phyloP scores from a whole-genome alignment of 2,113 vertebrate genomes.

The Boulengerochromis microlepis region DNA sequence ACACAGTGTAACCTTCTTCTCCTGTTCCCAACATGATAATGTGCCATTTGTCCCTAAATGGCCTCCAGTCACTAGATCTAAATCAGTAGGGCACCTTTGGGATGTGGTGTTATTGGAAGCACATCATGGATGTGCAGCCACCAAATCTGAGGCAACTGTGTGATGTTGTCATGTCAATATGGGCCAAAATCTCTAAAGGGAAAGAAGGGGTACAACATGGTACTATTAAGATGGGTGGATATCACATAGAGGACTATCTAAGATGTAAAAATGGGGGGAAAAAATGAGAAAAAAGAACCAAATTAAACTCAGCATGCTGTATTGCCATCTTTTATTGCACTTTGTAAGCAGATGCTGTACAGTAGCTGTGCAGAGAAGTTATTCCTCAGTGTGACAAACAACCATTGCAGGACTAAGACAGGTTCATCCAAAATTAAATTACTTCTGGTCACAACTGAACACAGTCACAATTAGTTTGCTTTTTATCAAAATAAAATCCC shows the following conservation, averaged over 20 bases:
- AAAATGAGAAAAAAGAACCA: background rate
- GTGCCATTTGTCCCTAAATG: background rate
- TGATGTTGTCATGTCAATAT: background rate
- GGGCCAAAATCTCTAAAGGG: background rate
- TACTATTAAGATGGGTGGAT: background rate
- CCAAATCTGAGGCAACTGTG: background rate
- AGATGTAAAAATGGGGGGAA: background rate
- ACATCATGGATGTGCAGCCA: background rate
- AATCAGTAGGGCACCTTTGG: background rate
- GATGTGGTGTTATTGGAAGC: background rate
- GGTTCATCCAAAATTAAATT: slow-evolving; percentile 57
- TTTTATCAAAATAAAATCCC: slow-evolving; percentile 74
- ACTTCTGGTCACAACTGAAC: slow-evolving; percentile 57
- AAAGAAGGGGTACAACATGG: background rate
- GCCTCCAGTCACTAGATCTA: background rate
- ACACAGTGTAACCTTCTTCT: background rate
- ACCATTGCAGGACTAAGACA: slow-evolving; percentile 64
- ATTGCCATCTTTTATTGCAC: slow-evolving; percentile 81
- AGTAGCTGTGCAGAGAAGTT: slow-evolving; percentile 60
- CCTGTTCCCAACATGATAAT: background rate
- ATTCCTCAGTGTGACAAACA: slow-evolving; percentile 56
- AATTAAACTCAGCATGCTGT: slow-evolving; percentile 6
- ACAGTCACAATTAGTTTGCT: slow-evolving; percentile 56
- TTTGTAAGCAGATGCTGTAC: slow-evolving; percentile 73
- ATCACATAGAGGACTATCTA: background rate